These are phyloP conservation scores for Apotomis betuletana DNA, from an alignment of 2,888 invertebrate species.

Conservation along the genomic window DNA sequence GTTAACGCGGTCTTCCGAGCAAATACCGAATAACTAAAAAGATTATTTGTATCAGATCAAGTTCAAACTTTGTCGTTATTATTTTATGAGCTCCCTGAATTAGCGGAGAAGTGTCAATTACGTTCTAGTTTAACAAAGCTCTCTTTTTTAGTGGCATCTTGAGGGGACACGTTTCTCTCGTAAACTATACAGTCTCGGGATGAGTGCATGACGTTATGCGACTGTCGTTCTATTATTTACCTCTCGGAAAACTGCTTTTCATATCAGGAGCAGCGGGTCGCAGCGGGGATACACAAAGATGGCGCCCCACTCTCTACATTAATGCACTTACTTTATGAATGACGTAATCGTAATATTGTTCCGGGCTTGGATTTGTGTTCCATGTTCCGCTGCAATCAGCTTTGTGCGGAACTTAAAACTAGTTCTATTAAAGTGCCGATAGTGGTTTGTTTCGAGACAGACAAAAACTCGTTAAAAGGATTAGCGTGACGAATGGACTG, in stretches of 20 bases:
- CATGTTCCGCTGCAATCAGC: conserved; percentile 61
- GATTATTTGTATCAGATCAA: conserved; percentile 8
- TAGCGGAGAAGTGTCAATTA: conserved; percentile 13
- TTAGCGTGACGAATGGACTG: conserved; percentile 53
- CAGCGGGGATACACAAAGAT: conserved; percentile 68
- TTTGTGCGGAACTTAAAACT: conserved; percentile 54
- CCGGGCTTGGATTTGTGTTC: conserved; percentile 62
- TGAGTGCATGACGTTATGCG: conserved; percentile 56
- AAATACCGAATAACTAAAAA: conserved; percentile 24
- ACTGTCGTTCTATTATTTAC: conserved; percentile 73
- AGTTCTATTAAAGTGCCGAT: conserved; percentile 51
- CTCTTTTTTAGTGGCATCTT: conserved; percentile 13
- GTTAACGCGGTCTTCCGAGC: background rate
- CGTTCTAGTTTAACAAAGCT: background rate
- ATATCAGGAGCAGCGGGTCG: conserved; percentile 74
- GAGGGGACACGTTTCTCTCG: conserved; percentile 56
- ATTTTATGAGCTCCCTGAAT: background rate
- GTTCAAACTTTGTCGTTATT: conserved; percentile 8
- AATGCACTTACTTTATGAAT: conserved; percentile 75
- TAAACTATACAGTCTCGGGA: conserved; percentile 31
- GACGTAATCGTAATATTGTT: conserved; percentile 74
- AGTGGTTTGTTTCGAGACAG: conserved; percentile 51
- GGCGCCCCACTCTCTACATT: conserved; percentile 65
- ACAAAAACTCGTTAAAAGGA: conserved; percentile 50
- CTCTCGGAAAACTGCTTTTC: conserved; percentile 76